Conservation (phyloP, 1,140 invertebrate species). For the Dinoponera quadriceps region DNA sequence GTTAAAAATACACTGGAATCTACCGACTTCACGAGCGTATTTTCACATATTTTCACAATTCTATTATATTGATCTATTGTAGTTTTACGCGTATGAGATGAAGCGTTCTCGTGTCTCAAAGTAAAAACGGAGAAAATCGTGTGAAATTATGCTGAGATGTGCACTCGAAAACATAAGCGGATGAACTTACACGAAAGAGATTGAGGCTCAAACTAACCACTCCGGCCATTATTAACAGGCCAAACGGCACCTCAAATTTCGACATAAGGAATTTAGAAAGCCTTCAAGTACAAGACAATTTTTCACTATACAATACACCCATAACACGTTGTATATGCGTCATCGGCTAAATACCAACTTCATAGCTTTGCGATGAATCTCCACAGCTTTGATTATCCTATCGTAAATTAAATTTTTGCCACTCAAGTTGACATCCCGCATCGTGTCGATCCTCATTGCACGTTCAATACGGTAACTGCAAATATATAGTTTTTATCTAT, state of each 20-base stretch:
- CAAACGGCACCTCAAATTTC: conserved; percentile 4
- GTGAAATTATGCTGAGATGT: not conserved
- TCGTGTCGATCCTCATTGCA: not conserved
- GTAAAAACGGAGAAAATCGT: too few relatives aligned
- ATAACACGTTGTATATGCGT: too few relatives aligned
- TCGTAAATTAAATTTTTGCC: not conserved
- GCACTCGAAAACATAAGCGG: not conserved
- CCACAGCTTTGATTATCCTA: not conserved
- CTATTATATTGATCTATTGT: too few relatives aligned
- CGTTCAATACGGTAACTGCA: conserved; percentile 24
- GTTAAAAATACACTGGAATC: too few relatives aligned
- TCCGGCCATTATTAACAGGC: not conserved
- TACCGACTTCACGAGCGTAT: too few relatives aligned
- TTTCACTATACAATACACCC: not conserved
- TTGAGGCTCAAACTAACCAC: not conserved
- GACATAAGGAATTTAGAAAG: not conserved
- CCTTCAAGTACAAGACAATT: conserved; percentile 7
- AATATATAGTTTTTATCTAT: not conserved
- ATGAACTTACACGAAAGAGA: conserved; percentile 26
- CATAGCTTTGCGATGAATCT: conserved; percentile 11
- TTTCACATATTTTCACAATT: too few relatives aligned
- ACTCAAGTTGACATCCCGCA: not conserved
- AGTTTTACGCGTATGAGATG: too few relatives aligned
- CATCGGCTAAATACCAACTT: not conserved
- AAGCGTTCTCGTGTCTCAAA: too few relatives aligned